Base-by-base conservation (phyloP, 2,797 vertebrate species). In the Astyanax mexicanus region DNA sequence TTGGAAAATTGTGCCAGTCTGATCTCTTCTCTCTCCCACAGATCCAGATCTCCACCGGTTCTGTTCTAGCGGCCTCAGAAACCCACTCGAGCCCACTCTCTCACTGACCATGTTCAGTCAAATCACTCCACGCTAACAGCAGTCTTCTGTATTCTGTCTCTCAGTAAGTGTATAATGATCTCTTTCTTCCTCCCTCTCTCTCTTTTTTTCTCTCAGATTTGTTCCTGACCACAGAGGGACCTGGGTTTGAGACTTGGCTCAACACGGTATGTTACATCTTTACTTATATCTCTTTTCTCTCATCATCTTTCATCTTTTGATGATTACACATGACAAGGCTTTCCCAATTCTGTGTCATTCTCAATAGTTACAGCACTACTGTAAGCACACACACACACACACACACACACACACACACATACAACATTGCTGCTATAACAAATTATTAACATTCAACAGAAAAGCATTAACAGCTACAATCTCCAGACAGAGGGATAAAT, bases 211-310 rank as follows among this genome's bases (percentile, higher is more conserved):
- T 52, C 49, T 52, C 49, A 52, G 49, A 52, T 52, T 52, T 52
- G 78, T 84, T 86, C 62, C 85, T 86, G 29, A 83, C 80, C 72
- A 79, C 78, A 0, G n/a, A n/a, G 52, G n/a, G 0, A 13, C 69
- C 23, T 8, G 60, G 17, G 61, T 86, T 84, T 45, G 76, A 83
- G 69, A 82, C 75, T 0, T 86, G 85, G 85, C 80, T 84, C 71
- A 86, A 84, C 84, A 69, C 77, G 85, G 85, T 86, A 81, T 13
- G 58, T 52, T 44, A 58, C 47, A 61, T 54, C 44, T 38, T 42
- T 37, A 27, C 42, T 66, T 60, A 5, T 70, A 61, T 23, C 47
- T 12, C 42, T 47, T 0, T 64, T 32, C 32, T 2, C 29, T 32
- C 5, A 2, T 32, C 29, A 2, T 32, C 29, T 32, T 32, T 62